Conservation (phyloP, 2,113 vertebrate species). For the Empidonax alnorum region DNA sequence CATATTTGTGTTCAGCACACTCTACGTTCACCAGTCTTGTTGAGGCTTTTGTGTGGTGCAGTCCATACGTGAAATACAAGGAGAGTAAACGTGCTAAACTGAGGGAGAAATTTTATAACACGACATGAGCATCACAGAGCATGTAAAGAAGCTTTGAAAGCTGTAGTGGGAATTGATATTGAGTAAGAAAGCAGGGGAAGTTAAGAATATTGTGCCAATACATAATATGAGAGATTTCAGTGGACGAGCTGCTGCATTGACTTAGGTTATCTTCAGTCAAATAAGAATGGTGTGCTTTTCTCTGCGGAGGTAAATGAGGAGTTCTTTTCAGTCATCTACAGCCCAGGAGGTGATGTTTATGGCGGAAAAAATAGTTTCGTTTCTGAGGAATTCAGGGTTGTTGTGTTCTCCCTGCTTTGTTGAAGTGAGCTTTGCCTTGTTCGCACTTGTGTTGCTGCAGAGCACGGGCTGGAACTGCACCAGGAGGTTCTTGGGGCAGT, state of each 20-base stretch:
- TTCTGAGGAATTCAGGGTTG: not conserved
- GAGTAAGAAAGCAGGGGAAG: not conserved
- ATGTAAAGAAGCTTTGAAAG: not conserved
- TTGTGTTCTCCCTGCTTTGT: not conserved
- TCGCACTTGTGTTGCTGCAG: not conserved
- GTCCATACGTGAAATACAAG: not conserved
- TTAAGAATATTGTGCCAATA: not conserved
- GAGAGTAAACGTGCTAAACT: not conserved
- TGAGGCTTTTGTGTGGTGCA: not conserved
- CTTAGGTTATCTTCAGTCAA: not conserved
- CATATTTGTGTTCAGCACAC: not conserved
- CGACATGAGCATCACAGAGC: not conserved
- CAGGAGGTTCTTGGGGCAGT: not conserved
- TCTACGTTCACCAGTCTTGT: not conserved
- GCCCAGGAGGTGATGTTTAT: not conserved
- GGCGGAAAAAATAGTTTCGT: not conserved
- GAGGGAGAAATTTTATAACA: not conserved
- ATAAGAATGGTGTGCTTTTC: not conserved
- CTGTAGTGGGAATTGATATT: not conserved
- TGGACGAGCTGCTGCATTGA: not conserved
- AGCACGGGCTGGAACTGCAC: not conserved
- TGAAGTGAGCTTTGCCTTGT: not conserved
- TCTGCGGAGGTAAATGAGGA: not conserved
- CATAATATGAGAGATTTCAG: not conserved
- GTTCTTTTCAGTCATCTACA: not conserved